Evolutionary conservation across 2,888 invertebrate species (phyloP).

Genomic region (Unio delphinus): DNA sequence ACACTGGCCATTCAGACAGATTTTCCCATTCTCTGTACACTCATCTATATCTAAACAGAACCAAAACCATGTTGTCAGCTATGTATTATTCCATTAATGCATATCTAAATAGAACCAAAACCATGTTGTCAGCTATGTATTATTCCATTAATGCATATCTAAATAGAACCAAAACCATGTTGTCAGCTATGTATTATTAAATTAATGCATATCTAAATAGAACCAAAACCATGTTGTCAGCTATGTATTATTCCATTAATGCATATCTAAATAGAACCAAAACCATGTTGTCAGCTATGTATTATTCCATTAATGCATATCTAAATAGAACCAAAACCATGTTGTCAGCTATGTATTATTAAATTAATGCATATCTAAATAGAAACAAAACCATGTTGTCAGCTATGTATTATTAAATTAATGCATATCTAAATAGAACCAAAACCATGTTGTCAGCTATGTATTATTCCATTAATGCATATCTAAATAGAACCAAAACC

Average conservation of each 20-base stretch:
- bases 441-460: too few relatives aligned
- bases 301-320: constrained; percentile 23
- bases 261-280: constrained; percentile 52
- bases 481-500: constrained; percentile 51
- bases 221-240: too few relatives aligned
- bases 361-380: constrained; percentile 52
- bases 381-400: too few relatives aligned
- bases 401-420: too few relatives aligned
- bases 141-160: constrained; percentile 48
- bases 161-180: constrained; percentile 8
- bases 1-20: constrained; percentile 70
- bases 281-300: too few relatives aligned
- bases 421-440: constrained; percentile 52
- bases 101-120: constrained; percentile 52
- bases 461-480: too few relatives aligned
- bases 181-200: too few relatives aligned
- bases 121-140: too few relatives aligned
- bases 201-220: constrained; percentile 52
- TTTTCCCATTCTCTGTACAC: constrained; percentile 69
- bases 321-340: constrained; percentile 41
- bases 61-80: too few relatives aligned
- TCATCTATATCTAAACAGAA: constrained; percentile 69
- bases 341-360: too few relatives aligned
- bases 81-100: too few relatives aligned
- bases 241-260: too few relatives aligned